Evolutionary conservation across 2,797 vertebrate species (phyloP).

Genomic region (Uromys caudimaculatus): DNA sequence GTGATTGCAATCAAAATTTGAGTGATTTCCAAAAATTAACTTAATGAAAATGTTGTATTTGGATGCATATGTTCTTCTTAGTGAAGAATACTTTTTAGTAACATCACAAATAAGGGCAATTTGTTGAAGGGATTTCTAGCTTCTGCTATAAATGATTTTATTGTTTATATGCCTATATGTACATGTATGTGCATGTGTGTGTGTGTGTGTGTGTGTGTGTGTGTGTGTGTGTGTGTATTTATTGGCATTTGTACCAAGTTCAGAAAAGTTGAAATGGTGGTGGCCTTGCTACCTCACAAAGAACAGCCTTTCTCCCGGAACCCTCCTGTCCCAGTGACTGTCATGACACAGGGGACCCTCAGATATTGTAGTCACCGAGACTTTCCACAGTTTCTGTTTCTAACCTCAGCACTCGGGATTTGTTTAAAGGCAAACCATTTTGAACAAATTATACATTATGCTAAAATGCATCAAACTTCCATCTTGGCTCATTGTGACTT

Average conservation of each 20-base stretch:
- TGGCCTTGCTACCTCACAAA: background rate
- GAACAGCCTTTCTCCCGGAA: background rate
- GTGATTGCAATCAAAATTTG: constrained; percentile 29
- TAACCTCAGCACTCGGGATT: background rate
- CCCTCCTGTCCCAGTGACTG: background rate
- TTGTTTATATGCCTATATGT: background rate
- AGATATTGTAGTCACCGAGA: background rate
- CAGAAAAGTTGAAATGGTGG: constrained; percentile 16
- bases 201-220: background rate
- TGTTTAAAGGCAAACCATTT: constrained; percentile 52
- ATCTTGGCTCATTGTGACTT: constrained; percentile 29
- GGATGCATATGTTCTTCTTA: background rate
- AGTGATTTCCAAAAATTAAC: constrained; percentile 37
- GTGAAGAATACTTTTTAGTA: constrained; percentile 2
- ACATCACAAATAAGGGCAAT: constrained; percentile 20
- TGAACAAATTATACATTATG: constrained; percentile 28
- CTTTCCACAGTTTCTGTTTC: constrained; percentile 28
- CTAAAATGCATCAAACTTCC: constrained; percentile 23
- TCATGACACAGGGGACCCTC: background rate
- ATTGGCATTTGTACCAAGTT: constrained; percentile 7
- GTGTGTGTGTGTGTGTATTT: background rate
- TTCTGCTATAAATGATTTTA: background rate
- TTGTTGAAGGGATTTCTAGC: constrained; percentile 6
- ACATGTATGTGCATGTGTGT: background rate
- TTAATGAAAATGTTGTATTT: constrained; percentile 5